Percentiles rank a stretch among this genome's conserved stretches.
phyloP scores from a whole-genome alignment of 2,888 invertebrate species.

The Amphipyra tragopoginis region DNA sequence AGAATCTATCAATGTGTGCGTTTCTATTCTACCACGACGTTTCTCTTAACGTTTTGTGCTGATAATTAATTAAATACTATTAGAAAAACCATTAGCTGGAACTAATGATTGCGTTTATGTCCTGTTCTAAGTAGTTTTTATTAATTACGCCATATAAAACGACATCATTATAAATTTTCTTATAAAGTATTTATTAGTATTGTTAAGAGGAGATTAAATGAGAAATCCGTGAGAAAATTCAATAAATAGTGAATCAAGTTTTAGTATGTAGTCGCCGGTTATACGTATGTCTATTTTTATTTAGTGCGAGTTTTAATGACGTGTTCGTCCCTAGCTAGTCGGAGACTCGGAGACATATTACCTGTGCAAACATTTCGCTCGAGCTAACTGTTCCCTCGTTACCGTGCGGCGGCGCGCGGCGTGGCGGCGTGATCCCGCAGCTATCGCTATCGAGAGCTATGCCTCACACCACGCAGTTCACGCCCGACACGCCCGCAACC shows the following conservation, averaged over 20 bases:
- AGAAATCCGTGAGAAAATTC: not conserved
- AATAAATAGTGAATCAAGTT: slow-evolving; percentile 11
- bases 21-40: slow-evolving; percentile 21
- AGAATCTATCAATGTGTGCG: slow-evolving; percentile 31
- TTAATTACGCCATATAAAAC: slow-evolving; percentile 12
- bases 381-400: slow-evolving; percentile 73
- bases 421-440: slow-evolving; percentile 76
- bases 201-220: too few relatives aligned
- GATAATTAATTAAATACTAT: slow-evolving; percentile 20
- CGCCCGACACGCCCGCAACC: slow-evolving; percentile 56
- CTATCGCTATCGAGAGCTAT: slow-evolving; percentile 77
- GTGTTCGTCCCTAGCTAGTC: slow-evolving; percentile 47
- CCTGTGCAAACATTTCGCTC: slow-evolving; percentile 66
- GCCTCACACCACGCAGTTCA: slow-evolving; percentile 52
- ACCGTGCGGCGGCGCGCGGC: slow-evolving; percentile 69
- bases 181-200: slow-evolving; percentile 1
- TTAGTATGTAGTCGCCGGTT: slow-evolving; percentile 6
- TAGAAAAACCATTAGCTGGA: slow-evolving; percentile 32
- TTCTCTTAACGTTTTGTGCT: slow-evolving; percentile 17
- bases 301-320: slow-evolving; percentile 50
- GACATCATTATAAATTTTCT: slow-evolving; percentile 5
- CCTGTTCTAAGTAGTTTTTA: slow-evolving; percentile 18
- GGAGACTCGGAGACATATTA: slow-evolving; percentile 51
- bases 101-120: slow-evolving; percentile 30
- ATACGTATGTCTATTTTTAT: slow-evolving; percentile 14